A percentile compares a stretch with the other conserved stretches of the same genome.
phyloP scores from a whole-genome alignment of 2,797 vertebrate genomes.

The Sylvia borin region DNA sequence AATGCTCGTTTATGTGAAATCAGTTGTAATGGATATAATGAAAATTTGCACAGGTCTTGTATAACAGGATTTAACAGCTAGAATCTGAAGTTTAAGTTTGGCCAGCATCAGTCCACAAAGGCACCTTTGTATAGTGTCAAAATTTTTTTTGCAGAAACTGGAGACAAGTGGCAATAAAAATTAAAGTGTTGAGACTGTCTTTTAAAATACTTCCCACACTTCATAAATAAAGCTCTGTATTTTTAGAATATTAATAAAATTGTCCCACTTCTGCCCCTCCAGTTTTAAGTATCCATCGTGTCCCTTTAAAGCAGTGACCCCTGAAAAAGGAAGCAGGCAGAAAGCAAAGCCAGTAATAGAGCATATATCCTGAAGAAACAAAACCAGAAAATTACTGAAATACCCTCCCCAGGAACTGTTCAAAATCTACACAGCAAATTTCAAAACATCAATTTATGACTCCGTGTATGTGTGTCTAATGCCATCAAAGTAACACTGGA shows the following conservation, averaged over 20 bases:
- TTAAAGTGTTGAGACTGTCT: conserved; percentile 64
- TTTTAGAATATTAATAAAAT: conserved; percentile 66
- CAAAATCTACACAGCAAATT: background rate
- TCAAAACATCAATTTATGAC: background rate
- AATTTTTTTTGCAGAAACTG: conserved; percentile 20
- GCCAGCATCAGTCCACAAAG: conserved; percentile 46
- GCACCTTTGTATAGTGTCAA: conserved; percentile 33
- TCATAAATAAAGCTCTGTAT: conserved; percentile 59
- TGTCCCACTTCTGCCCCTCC: background rate
- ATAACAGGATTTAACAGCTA: background rate
- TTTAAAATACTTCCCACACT: conserved; percentile 61
- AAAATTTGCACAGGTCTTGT: conserved; percentile 52
- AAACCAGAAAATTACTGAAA: background rate
- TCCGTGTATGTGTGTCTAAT: background rate
- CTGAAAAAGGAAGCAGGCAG: conserved; percentile 3
- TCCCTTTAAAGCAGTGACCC: conserved; percentile 16
- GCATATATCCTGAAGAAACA: background rate
- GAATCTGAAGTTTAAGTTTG: conserved; percentile 18
- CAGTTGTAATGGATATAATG: conserved; percentile 28
- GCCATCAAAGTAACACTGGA: background rate
- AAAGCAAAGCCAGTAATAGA: background rate
- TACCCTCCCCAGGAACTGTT: background rate
- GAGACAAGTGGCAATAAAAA: conserved; percentile 69
- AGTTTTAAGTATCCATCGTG: background rate
- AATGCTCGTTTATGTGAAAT: conserved; percentile 40